Conservation (phyloP, 2,113 vertebrate species). For the Gasterosteus nipponicus region DNA sequence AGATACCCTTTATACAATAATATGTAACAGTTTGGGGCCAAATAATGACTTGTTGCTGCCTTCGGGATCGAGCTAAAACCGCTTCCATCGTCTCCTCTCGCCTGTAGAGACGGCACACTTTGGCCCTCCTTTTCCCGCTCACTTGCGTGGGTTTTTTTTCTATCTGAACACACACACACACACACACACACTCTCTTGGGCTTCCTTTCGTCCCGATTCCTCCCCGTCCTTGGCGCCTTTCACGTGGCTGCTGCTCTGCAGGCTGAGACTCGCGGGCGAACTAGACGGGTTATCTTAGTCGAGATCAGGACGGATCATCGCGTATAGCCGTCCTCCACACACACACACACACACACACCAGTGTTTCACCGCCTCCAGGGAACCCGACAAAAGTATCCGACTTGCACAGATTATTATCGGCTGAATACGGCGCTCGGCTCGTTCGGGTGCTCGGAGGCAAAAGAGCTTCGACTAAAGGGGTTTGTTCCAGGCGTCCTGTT, state of each 20-base stretch:
- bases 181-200: conserved; percentile 13
- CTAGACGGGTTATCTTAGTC: conserved; percentile 81
- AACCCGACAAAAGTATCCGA: conserved; percentile 65
- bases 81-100: conserved; percentile 34
- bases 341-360: conserved; percentile 49
- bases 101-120: conserved; percentile 54
- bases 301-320: conserved; percentile 73
- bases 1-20: neutral
- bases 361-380: conserved; percentile 73
- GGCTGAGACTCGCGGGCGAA: conserved; percentile 13
- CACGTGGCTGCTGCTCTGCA: too few relatives aligned
- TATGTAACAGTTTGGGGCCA: neutral
- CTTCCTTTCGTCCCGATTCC: conserved; percentile 30
- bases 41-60: neutral
- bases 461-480: conserved; percentile 53
- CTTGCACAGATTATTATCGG: conserved; percentile 68
- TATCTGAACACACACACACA: conserved; percentile 64
- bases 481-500: conserved; percentile 56
- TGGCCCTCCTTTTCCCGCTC: conserved; percentile 35
- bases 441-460: conserved; percentile 46
- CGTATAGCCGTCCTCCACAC: conserved; percentile 52
- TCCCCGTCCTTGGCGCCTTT: conserved; percentile 54
- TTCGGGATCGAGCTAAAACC: neutral
- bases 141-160: conserved; percentile 55
- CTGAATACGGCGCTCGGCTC: conserved; percentile 47